Evolutionary conservation across 2,888 invertebrate genomes (phyloP).

Genomic region (Mesoligia furuncula): DNA sequence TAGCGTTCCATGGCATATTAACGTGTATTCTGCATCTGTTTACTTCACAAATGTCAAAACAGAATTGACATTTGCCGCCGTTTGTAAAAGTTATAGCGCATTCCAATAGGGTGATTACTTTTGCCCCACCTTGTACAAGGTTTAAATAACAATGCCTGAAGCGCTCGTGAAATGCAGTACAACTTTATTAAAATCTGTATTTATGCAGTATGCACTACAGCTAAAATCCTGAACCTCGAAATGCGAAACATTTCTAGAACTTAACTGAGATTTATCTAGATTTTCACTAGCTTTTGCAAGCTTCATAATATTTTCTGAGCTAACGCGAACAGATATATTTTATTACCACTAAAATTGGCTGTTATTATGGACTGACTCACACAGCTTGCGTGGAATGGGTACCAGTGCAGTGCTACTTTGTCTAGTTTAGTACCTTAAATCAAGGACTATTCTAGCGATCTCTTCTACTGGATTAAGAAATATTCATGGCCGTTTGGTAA

Average conservation of each 20-base stretch:
- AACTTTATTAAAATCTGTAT: background rate
- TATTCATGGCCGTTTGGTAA: background rate
- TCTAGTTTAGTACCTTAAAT: constrained; percentile 33
- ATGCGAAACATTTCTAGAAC: constrained; percentile 17
- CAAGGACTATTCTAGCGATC: background rate
- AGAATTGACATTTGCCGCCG: too few relatives aligned
- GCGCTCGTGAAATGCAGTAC: background rate
- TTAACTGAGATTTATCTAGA: constrained; percentile 37
- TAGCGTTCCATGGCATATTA: too few relatives aligned
- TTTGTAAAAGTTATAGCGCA: too few relatives aligned
- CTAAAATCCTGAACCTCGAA: constrained; percentile 5
- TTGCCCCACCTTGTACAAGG: background rate
- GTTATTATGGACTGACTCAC: constrained; percentile 32
- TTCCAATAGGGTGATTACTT: too few relatives aligned
- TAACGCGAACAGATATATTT: constrained; percentile 41
- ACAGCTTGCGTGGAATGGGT: constrained; percentile 27
- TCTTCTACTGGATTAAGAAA: background rate
- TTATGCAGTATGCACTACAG: background rate
- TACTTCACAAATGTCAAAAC: too few relatives aligned
- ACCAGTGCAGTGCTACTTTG: background rate
- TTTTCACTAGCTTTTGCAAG: constrained; percentile 26
- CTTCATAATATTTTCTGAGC: constrained; percentile 30
- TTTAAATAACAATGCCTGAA: background rate
- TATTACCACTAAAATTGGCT: constrained; percentile 46
- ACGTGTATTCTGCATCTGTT: too few relatives aligned